Evolutionary conservation across 2,113 vertebrate genomes (phyloP), one percentile per base, ranked within the genome.

Genomic region (Otolemur garnettii): DNA sequence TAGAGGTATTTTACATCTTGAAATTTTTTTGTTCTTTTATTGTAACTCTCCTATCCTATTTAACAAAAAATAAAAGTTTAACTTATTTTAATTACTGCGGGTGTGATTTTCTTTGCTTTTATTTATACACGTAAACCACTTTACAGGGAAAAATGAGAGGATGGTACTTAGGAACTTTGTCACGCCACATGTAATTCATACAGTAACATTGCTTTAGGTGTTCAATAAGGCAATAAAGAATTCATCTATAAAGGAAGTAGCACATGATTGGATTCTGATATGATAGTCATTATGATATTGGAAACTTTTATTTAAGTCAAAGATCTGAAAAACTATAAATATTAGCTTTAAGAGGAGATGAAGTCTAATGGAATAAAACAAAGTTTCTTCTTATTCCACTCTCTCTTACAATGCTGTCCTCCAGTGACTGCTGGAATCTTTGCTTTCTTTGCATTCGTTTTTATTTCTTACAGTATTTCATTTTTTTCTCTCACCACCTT

Each of bases 281-380:
- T 50, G 77, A 45, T 60, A 87, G 72, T 72, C 7, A 79, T 21
- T 17, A 72, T 50, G 50, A 9, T 19, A 87, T 80, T 59, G 84
- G 5, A 59, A 12, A 78, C 77, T 87, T 90, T 92, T 1, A 81
- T 59, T 93, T 85, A 93, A 94, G 62, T 80, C 11, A 68, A 66
- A 33, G n/a, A 28, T 1, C 55, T 84, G 5, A 85, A 30, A 74
- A 59, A 38, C 3, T 88, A 7, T 0, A 35, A 59, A 6, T 69
- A 28, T 93, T 93, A 87, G 66, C 4, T 89, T 85, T 18, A 11
- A 11, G 5, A 59, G 15, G 33, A 85, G 71, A 28, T 50, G 13
- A 59, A 74, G 5, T 55, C 30, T 64, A 64, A 86, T 28, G 21
- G 24, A 81, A 90, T 83, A 72, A 72, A n/a, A 13, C 21, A 9